These are phyloP conservation scores for Drosophila repletoides DNA, from an alignment of 1,140 invertebrate species.

Conservation along the genomic window DNA sequence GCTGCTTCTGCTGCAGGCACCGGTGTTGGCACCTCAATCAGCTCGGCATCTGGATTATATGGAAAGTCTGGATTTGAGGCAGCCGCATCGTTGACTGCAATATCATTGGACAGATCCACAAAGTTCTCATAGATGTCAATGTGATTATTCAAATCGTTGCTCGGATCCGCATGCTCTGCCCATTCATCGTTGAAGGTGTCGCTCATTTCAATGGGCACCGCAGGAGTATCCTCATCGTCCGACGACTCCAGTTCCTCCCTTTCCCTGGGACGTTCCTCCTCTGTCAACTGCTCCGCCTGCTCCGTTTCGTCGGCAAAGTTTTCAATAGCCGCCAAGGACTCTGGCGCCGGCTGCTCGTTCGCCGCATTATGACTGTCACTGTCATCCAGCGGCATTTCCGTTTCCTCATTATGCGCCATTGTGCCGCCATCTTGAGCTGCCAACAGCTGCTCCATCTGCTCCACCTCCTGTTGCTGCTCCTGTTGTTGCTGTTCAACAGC, in stretches of 20 bases:
- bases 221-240: slow-evolving; percentile 55
- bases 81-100: slow-evolving; percentile 76
- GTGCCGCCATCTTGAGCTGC: slow-evolving; percentile 41
- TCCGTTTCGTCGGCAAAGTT: slow-evolving; percentile 30
- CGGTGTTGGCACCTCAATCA: slow-evolving; percentile 61
- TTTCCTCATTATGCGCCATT: slow-evolving; percentile 57
- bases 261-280: slow-evolving; percentile 5
- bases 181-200: slow-evolving; percentile 72
- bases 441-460: slow-evolving; percentile 25
- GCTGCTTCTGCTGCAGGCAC: no score
- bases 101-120: slow-evolving; percentile 81
- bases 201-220: slow-evolving; percentile 55
- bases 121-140: slow-evolving; percentile 68
- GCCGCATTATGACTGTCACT: slow-evolving; percentile 43
- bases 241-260: slow-evolving; percentile 37
- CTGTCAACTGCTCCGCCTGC: slow-evolving; percentile 23
- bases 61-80: slow-evolving; percentile 58
- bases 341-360: slow-evolving; percentile 8
- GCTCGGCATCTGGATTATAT: slow-evolving; percentile 79
- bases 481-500: neutral
- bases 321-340: slow-evolving; percentile 42
- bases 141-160: slow-evolving; percentile 68
- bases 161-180: slow-evolving; percentile 35
- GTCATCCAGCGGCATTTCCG: slow-evolving; percentile 49
- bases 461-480: neutral